A percentile compares a stretch with the other conserved stretches of the same genome.
Evolutionary conservation across 2,113 vertebrate species (phyloP).

Genomic region (Oophaga pumilio): DNA sequence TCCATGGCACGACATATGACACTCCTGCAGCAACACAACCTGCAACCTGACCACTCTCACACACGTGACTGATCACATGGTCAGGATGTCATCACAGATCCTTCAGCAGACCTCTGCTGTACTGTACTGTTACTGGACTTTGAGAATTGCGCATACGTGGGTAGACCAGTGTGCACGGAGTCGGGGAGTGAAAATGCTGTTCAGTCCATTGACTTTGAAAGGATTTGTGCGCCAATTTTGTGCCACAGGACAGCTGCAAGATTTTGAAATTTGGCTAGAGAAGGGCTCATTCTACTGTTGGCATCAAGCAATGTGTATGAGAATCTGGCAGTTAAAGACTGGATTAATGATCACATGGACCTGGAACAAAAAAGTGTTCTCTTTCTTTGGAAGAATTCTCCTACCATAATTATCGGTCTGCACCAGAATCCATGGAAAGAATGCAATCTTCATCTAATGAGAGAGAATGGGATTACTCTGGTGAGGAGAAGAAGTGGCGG

Average conservation of each 20-base stretch:
- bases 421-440: conserved; percentile 98
- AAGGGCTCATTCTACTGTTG: conserved; percentile 80
- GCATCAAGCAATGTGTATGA: conserved; percentile 81
- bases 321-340: conserved; percentile 94
- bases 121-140: too few species aligned
- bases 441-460: conserved; percentile 80
- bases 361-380: conserved; percentile 76
- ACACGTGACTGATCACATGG: not conserved
- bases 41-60: not conserved
- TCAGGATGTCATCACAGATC: not conserved
- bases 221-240: not conserved
- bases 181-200: conserved; percentile 10
- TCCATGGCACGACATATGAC: too few species aligned
- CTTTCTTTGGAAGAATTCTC: conserved; percentile 87
- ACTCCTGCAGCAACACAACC: not conserved
- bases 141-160: not conserved
- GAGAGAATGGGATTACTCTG: conserved; percentile 76
- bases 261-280: conserved; percentile 64
- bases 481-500: conserved; percentile 92
- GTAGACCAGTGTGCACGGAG: not conserved
- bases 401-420: conserved; percentile 88
- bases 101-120: not conserved
- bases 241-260: not conserved
- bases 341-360: conserved; percentile 87
- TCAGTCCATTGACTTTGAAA: conserved; percentile 4